Evolutionary conservation across 2,888 invertebrate species (phyloP), one percentile per base, ranked within the genome.

Genomic region (Aethes cnicana): DNA sequence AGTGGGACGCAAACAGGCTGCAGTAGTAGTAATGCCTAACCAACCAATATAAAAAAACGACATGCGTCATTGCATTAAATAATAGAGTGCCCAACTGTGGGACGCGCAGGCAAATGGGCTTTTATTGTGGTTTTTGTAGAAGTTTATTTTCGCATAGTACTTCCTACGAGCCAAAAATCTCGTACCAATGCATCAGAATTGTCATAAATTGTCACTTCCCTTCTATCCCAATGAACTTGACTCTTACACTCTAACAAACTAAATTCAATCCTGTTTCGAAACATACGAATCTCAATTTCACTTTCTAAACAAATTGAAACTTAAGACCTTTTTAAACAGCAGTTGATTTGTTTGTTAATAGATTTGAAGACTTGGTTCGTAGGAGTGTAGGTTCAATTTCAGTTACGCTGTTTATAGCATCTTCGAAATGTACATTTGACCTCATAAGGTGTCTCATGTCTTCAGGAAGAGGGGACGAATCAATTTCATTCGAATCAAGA

Each of bases 171-270:
- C 79, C 81, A 59, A 81, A 81, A 83, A 81, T 80, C 80, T 77
- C 67, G 72, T 71, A 68, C 74, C 77, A 81, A 81, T 75, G 69
- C 73, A 69, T 62, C 64, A 64, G 70, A 81, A 83, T 83, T 83
- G 83, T 59, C 64, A 65, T 69, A 81, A 83, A 83, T 83, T 83
- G 84, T 63, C n/a, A 56, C 77, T 78, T 83, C 82, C 84, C 82
- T 64, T 60, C 64, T 66, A 68, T 68, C 70, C 61, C 64, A 72
- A 59, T 72, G 72, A 70, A 74, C 69, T 74, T 68, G 66, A 68
- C 56, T 44, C 41, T 28, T 36, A 43, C 26, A 14, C 11, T 11
- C 1, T n/a, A 16, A 8, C 43, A 53, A 0, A 9, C 23, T 5
- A 58, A 54, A 46, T 48, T 4, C 16, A 26, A 28, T 47, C 11